phyloP scores from a whole-genome alignment of 2,113 vertebrate genomes.

The Leiothrix lutea region DNA sequence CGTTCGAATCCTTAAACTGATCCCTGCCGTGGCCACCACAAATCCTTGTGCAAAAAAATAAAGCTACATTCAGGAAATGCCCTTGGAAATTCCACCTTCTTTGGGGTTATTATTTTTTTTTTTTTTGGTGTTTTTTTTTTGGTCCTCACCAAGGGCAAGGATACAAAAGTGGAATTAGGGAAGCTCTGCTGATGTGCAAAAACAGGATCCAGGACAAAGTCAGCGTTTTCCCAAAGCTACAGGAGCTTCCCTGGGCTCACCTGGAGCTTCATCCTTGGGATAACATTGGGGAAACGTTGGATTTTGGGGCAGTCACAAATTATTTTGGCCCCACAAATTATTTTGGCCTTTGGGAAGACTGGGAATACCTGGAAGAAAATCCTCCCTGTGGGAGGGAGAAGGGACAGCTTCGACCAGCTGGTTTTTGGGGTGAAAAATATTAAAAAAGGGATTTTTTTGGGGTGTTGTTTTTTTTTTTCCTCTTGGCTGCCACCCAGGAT shows the following conservation, averaged over 20 bases:
- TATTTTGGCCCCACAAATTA: background rate
- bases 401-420: background rate
- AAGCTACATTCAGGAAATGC: background rate
- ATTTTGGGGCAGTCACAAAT: background rate
- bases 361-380: background rate
- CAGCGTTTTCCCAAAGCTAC: background rate
- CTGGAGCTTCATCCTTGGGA: background rate
- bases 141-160: background rate
- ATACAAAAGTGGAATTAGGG: background rate
- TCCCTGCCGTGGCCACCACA: fast-evolving
- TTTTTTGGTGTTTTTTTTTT: background rate
- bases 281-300: fast-evolving
- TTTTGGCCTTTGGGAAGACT: background rate
- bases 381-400: fast-evolving
- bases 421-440: background rate
- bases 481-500: background rate
- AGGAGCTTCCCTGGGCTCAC: background rate
- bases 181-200: background rate
- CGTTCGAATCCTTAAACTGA: fast-evolving
- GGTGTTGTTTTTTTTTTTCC: no score
- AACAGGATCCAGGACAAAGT: background rate
- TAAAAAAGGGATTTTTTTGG: fast-evolving
- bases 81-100: background rate
- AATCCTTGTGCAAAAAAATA: background rate
- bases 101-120: background rate